Evolutionary conservation across 2,888 invertebrate species (phyloP).

Genomic region (Hydrotaea diabolus): DNA sequence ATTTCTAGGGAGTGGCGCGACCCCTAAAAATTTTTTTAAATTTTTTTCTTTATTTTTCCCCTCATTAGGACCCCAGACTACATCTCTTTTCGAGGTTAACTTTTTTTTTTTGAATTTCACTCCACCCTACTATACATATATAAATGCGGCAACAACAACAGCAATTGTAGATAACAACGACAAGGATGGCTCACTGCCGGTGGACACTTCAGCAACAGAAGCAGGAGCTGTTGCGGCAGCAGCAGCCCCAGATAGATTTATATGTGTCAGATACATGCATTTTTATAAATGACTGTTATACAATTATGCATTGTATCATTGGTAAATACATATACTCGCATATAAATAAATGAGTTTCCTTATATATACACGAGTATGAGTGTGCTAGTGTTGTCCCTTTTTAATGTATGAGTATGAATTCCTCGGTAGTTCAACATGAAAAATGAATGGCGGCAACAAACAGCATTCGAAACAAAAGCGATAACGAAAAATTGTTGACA

Average conservation of each 20-base stretch:
- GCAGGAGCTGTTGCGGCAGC: not conserved
- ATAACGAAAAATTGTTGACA: not conserved
- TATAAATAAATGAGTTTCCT: not conserved
- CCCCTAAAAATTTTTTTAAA: too few species aligned
- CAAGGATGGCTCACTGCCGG: not conserved
- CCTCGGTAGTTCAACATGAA: constrained; percentile 7
- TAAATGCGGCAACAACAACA: not conserved
- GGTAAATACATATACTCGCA: not conserved
- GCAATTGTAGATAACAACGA: not conserved
- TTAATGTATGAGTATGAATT: too few species aligned
- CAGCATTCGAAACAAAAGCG: not conserved
- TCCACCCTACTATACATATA: too few species aligned
- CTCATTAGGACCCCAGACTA: too few species aligned
- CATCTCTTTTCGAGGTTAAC: too few species aligned
- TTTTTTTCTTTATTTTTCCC: too few species aligned
- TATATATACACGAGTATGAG: not conserved
- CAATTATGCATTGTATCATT: constrained; percentile 30
- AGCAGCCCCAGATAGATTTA: constrained; percentile 11
- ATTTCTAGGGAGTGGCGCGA: too few species aligned
- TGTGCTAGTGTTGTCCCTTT: too few species aligned
- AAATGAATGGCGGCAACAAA: not conserved
- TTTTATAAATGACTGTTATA: constrained; percentile 24
- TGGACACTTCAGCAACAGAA: not conserved
- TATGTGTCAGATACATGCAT: constrained; percentile 20
- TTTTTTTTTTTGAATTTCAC: too few species aligned